Evolutionary conservation across 2,888 invertebrate genomes (phyloP), one percentile per base, ranked within the genome.

Genomic region (Orthonevra nobilis): DNA sequence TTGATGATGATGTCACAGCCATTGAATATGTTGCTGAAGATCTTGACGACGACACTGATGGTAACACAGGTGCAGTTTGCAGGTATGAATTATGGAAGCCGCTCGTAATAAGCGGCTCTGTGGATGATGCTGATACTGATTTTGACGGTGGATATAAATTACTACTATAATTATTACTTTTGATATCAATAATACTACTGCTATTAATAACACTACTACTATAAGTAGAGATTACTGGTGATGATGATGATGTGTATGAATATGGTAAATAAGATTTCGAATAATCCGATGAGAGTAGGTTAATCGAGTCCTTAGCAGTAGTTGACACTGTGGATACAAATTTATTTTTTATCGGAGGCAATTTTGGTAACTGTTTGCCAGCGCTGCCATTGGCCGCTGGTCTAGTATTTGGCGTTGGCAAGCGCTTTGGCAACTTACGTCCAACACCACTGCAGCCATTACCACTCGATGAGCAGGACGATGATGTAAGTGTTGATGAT

Each of bases 371-470:
- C 74, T 84, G 86, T 81, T 86, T 86, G 50, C 69, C 68, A 58
- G 6, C 64, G 52, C 66, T 48, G 12, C 48, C 56, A 52, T 54
- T 66, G 20, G 42, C 56, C 42, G 34, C 9, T n/a, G n/a, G n/a
- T 32, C 36, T 63, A 3, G 58, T 1, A 44, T 81, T 81, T 17
- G 84, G 85, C 68, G 83, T 83, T 60, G 85, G 85, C 54, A 85
- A 81, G 73, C 83, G 83, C 83, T 85, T 85, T 81, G 86, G 86
- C 83, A 85, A 84, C 85, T 86, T 86, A 81, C 52, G 30, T 77
- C 38, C 56, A 40, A 38, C 63, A 46, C 61, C 34, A 52, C 60
- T 63, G 17, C 63, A 36, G 66, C 15, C 81, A 77, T 56, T 82
- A 81, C 38, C 50, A 38, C 68, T 28, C 4, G 46, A 48, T 58